Percentiles rank a stretch among this genome's conserved stretches.
These are phyloP conservation scores for Moxostoma hubbsi DNA, from an alignment of 2,797 vertebrate species.

Conservation along the genomic window DNA sequence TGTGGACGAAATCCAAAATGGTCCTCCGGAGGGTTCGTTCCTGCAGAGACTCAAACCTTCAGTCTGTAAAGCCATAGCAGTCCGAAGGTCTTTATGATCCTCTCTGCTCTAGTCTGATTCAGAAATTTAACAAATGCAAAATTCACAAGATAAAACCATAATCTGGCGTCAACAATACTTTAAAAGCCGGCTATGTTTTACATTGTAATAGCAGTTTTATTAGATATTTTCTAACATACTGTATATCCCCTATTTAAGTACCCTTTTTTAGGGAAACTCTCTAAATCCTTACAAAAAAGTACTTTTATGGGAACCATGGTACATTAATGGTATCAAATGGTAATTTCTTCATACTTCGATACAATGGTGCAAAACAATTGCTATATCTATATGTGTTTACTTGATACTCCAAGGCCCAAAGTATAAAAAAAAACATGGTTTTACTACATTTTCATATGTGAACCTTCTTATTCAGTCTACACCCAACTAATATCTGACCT, in stretches of 20 bases:
- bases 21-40: neutral
- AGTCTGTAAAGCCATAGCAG: neutral
- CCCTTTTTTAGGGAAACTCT: neutral
- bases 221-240: neutral
- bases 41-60: neutral
- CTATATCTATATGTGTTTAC: too few species aligned
- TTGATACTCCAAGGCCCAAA: neutral
- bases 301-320: neutral
- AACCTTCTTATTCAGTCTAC: neutral
- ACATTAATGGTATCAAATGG: neutral
- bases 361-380: too few species aligned
- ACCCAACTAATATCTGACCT: constrained; percentile 13
- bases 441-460: constrained; percentile 5
- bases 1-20: constrained; percentile 17
- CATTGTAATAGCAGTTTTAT: neutral
- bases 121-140: neutral
- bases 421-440: neutral
- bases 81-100: neutral
- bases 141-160: neutral
- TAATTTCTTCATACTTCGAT: too few species aligned
- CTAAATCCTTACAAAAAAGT: neutral
- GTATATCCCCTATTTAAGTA: neutral
- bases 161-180: neutral
- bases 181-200: neutral
- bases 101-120: neutral